phyloP scores from a whole-genome alignment of 2,797 vertebrate species.

The Acipenser ruthenus region DNA sequence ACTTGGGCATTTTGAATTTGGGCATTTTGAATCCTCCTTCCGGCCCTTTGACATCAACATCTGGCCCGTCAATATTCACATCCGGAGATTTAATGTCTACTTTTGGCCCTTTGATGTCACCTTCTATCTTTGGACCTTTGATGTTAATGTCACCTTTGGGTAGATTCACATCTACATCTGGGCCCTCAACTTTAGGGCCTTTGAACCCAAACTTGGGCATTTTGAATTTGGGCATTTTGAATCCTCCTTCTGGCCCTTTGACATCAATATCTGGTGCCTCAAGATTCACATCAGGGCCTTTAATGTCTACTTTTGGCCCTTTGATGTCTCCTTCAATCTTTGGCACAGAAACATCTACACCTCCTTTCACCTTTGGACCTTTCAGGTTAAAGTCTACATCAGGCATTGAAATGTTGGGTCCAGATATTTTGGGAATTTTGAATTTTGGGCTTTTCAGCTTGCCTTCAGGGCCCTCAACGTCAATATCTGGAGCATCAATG shows the following conservation, averaged over 20 bases:
- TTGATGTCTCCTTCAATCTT: constrained; percentile 28
- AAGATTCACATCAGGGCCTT: constrained; percentile 20
- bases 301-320: constrained; percentile 34
- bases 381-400: constrained; percentile 7
- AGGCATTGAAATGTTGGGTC: no score
- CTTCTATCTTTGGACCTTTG: constrained; percentile 32
- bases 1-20: no score
- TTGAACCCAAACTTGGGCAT: neutral
- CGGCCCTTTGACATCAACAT: constrained; percentile 6
- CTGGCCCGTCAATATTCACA: constrained; percentile 20
- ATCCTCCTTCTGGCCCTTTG: constrained; percentile 11
- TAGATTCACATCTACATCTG: constrained; percentile 14
- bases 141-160: constrained; percentile 16
- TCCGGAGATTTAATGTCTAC: no score
- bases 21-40: no score
- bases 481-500: no score
- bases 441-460: no score
- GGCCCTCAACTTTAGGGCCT: constrained; percentile 31
- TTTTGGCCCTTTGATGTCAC: constrained; percentile 2
- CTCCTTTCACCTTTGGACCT: constrained; percentile 5
- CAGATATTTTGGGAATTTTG: no score
- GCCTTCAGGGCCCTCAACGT: no score
- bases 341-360: constrained; percentile 22
- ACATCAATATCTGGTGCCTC: constrained; percentile 18
- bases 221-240: neutral